A percentile compares a stretch with the other conserved stretches of the same genome.
Conservation (phyloP, 2,797 vertebrate species). For the Sebastes melanostomus region DNA sequence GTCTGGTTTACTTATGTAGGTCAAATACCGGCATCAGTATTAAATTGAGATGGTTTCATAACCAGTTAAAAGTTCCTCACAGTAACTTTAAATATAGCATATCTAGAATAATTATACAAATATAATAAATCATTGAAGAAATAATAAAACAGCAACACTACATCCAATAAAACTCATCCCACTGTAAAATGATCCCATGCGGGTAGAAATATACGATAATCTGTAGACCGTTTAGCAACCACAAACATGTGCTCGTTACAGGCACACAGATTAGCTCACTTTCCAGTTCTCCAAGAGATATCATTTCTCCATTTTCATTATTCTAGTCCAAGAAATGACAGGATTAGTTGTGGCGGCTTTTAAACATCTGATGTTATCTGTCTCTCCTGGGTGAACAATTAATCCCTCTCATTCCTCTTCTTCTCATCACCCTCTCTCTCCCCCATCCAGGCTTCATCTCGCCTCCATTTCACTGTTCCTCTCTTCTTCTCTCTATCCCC, state of each 20-base stretch:
- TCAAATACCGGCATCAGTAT: background rate
- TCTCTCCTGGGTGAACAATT: slow-evolving; percentile 79
- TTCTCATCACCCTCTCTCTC: slow-evolving; percentile 56
- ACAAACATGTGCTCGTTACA: slow-evolving; percentile 52
- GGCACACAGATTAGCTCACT: slow-evolving; percentile 66
- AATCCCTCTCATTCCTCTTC: slow-evolving; percentile 74
- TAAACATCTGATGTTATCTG: slow-evolving; percentile 82
- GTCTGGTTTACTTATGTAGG: background rate
- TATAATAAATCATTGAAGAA: background rate
- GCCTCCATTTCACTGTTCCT: slow-evolving; percentile 31
- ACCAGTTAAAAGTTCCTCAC: background rate
- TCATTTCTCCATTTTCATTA: slow-evolving; percentile 73
- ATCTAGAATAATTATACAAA: background rate
- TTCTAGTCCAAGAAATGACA: slow-evolving; percentile 78
- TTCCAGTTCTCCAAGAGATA: slow-evolving; percentile 70
- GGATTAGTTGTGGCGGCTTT: slow-evolving; percentile 80
- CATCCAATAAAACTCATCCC: background rate
- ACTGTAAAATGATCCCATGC: slow-evolving; percentile 13
- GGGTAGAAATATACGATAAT: slow-evolving; percentile 43
- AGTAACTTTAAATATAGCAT: background rate
- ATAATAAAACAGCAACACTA: background rate
- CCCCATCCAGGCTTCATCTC: slow-evolving; percentile 45
- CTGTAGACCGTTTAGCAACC: slow-evolving; percentile 35
- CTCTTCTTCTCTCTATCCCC: background rate
- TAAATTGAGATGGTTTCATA: background rate